Conservation (phyloP, 2,797 vertebrate genomes). For the Trachops cirrhosus region DNA sequence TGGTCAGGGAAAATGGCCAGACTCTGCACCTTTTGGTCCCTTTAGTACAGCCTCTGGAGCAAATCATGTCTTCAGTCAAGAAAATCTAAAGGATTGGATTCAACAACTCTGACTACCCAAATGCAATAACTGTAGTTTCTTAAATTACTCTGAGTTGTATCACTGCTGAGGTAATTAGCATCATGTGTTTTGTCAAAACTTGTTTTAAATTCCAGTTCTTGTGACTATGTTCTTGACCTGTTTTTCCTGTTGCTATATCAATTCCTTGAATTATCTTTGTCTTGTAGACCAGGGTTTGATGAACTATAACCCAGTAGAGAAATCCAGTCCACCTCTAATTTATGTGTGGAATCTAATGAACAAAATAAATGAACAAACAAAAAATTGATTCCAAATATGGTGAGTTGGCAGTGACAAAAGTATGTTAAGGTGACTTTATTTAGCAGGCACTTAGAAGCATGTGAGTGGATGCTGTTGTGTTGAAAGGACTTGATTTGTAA, state of each 20-base stretch:
- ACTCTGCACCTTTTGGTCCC: background rate
- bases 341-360: background rate
- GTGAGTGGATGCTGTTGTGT: background rate
- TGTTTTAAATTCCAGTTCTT: background rate
- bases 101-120: background rate
- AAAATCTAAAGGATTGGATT: background rate
- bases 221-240: background rate
- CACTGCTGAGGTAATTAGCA: background rate
- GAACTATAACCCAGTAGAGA: background rate
- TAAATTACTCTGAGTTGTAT: background rate
- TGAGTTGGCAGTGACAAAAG: background rate
- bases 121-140: background rate
- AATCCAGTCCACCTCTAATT: background rate
- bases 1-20: background rate
- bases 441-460: background rate
- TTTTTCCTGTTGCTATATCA: background rate
- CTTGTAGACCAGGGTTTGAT: background rate
- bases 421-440: background rate
- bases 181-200: background rate
- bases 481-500: background rate
- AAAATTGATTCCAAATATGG: background rate
- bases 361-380: background rate
- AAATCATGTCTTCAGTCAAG: background rate
- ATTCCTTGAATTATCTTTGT: background rate
- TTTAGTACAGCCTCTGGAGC: background rate